Percentiles rank a stretch among this genome's conserved stretches.
Conservation (phyloP, 1,140 invertebrate species). For the Drosophila nasuta region DNA sequence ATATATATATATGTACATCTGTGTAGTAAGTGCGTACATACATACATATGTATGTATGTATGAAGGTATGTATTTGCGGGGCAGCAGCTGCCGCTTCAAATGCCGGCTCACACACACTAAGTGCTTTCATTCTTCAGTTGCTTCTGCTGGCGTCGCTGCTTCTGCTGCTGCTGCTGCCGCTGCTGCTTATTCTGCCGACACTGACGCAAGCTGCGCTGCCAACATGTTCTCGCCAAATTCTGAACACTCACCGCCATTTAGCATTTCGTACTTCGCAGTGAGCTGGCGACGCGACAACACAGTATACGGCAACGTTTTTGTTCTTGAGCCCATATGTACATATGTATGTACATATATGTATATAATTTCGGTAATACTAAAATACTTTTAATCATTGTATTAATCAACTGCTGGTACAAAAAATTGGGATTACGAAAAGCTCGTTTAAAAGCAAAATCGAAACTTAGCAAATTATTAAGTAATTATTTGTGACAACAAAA, state of each 20-base stretch:
- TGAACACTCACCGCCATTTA: constrained; percentile 55
- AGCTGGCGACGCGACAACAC: constrained; percentile 69
- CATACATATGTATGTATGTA: constrained; percentile 7
- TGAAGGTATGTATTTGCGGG: constrained; percentile 21
- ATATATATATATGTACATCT: too few species aligned
- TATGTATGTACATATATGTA: too few species aligned
- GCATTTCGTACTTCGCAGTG: constrained; percentile 74
- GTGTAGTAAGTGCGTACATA: neutral
- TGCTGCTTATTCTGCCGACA: constrained; percentile 33
- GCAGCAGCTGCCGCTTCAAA: constrained; percentile 58
- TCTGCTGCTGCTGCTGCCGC: too few species aligned
- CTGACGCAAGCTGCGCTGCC: constrained; percentile 41
- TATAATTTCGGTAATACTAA: constrained; percentile 58
- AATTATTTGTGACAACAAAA: constrained; percentile 12
- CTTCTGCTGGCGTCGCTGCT: constrained; percentile 18
- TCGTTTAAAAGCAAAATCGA: neutral
- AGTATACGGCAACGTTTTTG: constrained; percentile 32
- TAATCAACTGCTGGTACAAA: constrained; percentile 24
- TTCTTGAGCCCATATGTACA: constrained; percentile 28
- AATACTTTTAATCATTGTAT: constrained; percentile 47
- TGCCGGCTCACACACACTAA: constrained; percentile 58
- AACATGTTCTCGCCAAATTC: constrained; percentile 70
- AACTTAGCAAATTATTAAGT: constrained; percentile 23
- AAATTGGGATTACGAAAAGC: neutral
- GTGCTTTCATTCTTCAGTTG: constrained; percentile 50